Base-by-base conservation (phyloP, 2,888 invertebrate species). In the Ectobius pallidus region DNA sequence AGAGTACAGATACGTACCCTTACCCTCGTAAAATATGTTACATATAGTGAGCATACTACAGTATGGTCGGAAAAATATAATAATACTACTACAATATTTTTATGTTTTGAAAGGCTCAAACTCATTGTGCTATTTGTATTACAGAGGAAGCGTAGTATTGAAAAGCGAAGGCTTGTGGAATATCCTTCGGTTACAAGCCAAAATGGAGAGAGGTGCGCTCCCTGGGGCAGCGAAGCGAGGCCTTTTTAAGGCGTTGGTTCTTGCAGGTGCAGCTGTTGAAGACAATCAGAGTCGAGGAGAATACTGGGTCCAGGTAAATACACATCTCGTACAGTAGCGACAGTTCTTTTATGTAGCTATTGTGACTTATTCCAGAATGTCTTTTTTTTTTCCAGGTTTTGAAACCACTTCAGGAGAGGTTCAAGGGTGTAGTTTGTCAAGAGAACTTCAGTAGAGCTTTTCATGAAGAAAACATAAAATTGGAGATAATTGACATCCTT, bases 161-260 rank as follows among this genome's bases (percentile, higher is more conserved):
- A 88, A 88, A 80, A 87, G 87, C 39, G 86, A 88, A 74, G 85
- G 85, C 14, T 81, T 90, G 73, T 86, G 86, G 82, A 84, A 83
- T 79, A 81, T 89, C n/a, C n/a, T n/a, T n/a, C n/a, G n/a, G n/a
- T n/a, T n/a, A n/a, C n/a, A n/a, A n/a, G n/a, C n/a, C n/a, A n/a
- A n/a, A n/a, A n/a, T n/a, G n/a, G 83, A 84, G 72, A 82, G 86
- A 2, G 87, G 86, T 25, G 80, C 83, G 65, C 82, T 91, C 61
- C 87, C 90, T 0, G 85, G 87, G 22, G 81, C 84, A 34, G 86
- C 89, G 2, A 87, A 89, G 75, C 86, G 90, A 71, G 91, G 91
- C 68, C 82, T 95, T 27, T 91, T 92, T 81, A 87, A 89, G 78
- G 91, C 91, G 1, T 88, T 95, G 74, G 89, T 92, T 14, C 83